phyloP scores from a whole-genome alignment of 2,888 invertebrate genomes.

The Cheilosia soror region DNA sequence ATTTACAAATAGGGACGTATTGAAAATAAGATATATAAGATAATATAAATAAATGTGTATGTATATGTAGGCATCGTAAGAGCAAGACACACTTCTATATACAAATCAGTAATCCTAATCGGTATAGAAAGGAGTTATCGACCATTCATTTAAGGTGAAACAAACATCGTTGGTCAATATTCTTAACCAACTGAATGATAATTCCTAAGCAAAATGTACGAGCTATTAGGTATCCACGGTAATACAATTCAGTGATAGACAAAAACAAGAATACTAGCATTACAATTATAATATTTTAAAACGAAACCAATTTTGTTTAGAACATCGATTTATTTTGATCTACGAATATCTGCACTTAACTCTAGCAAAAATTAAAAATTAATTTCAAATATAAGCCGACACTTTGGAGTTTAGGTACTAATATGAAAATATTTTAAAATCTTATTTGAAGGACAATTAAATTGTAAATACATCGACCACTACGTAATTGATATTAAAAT shows the following conservation, averaged over 20 bases:
- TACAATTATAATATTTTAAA: background rate
- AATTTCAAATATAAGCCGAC: background rate
- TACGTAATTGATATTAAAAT: constrained; percentile 57
- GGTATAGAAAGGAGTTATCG: constrained; percentile 3
- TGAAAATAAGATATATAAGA: constrained; percentile 58
- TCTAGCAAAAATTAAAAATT: background rate
- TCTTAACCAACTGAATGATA: background rate
- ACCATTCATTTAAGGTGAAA: background rate
- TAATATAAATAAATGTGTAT: constrained; percentile 26
- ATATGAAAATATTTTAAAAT: constrained; percentile 4
- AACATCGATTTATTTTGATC: background rate
- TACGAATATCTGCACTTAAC: constrained; percentile 14
- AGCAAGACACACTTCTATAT: constrained; percentile 13
- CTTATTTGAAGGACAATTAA: constrained; percentile 27
- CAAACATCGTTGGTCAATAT: background rate
- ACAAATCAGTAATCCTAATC: constrained; percentile 16
- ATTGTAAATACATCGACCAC: constrained; percentile 74
- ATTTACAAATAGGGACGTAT: constrained; percentile 38
- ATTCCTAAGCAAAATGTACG: background rate
- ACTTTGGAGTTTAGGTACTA: background rate
- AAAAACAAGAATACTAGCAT: background rate
- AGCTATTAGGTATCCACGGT: background rate
- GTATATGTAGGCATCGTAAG: constrained; percentile 51
- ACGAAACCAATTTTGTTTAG: background rate
- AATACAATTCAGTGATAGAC: constrained; percentile 22